Percentiles rank a stretch among this genome's conserved stretches.
Evolutionary conservation across 2,113 vertebrate genomes (phyloP).

Genomic region (Proterorhinus semilunaris): DNA sequence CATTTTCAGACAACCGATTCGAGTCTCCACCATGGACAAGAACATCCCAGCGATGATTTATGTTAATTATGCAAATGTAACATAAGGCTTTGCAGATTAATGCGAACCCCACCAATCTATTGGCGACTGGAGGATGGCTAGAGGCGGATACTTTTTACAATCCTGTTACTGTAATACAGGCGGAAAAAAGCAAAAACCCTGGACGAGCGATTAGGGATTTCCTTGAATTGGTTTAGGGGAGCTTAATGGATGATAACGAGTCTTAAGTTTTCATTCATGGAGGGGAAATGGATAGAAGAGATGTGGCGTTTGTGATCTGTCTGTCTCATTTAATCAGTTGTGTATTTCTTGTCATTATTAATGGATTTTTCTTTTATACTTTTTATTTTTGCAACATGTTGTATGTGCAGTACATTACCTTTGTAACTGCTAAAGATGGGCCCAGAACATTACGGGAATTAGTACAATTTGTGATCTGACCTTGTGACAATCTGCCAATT

Average conservation of each 20-base stretch:
- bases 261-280: slow-evolving; percentile 48
- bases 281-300: slow-evolving; percentile 50
- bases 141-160: slow-evolving; percentile 49
- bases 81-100: slow-evolving; percentile 69
- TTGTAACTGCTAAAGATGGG: no score
- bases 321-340: slow-evolving; percentile 39
- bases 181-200: slow-evolving; percentile 33
- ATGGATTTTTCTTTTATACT: no score
- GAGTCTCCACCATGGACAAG: slow-evolving; percentile 33
- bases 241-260: slow-evolving; percentile 21
- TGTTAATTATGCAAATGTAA: slow-evolving; percentile 70
- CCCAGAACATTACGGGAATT: no score
- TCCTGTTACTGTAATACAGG: slow-evolving; percentile 63
- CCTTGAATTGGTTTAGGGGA: slow-evolving; percentile 53
- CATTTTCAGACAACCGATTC: slow-evolving; percentile 27
- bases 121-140: slow-evolving; percentile 42
- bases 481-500: no score
- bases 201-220: slow-evolving; percentile 59
- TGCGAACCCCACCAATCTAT: slow-evolving; percentile 48
- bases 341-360: no score
- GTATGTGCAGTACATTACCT: not conserved
- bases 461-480: no score
- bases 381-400: not conserved
- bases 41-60: slow-evolving; percentile 63
- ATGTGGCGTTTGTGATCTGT: slow-evolving; percentile 19